Percentiles rank a stretch among this genome's conserved stretches.
phyloP scores from a whole-genome alignment of 2,113 vertebrate genomes.

The Syngnathoides biaculeatus region DNA sequence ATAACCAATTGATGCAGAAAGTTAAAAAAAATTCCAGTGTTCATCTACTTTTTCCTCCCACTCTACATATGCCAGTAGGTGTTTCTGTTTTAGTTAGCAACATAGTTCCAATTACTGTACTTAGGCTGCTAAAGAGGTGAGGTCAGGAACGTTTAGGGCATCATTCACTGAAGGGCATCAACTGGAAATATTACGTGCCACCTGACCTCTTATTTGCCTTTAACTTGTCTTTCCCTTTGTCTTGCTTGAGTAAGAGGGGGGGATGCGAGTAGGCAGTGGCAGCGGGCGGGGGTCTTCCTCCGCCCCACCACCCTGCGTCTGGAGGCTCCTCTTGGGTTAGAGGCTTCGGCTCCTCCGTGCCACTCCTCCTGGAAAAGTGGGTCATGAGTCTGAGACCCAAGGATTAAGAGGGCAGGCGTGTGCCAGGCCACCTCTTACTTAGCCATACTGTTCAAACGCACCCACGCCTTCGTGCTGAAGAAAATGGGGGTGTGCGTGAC shows the following conservation, averaged over 20 bases:
- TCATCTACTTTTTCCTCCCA: too few species aligned
- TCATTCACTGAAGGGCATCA: constrained; percentile 37
- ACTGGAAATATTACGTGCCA: constrained; percentile 42
- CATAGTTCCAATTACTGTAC: neutral
- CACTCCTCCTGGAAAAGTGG: constrained; percentile 74
- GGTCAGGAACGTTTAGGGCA: neutral
- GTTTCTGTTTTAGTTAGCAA: neutral
- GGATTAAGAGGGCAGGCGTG: constrained; percentile 71
- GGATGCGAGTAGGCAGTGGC: neutral
- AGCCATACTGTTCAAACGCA: constrained; percentile 58
- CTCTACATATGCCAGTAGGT: neutral
- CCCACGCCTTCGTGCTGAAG: constrained; percentile 34
- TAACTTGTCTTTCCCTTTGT: constrained; percentile 59
- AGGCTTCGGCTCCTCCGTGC: constrained; percentile 49
- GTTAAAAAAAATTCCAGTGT: too few species aligned
- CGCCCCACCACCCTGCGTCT: constrained; percentile 51
- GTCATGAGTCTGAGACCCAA: constrained; percentile 74
- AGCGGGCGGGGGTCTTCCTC: constrained; percentile 19
- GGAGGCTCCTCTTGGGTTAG: constrained; percentile 56
- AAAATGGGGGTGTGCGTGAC: constrained; percentile 16
- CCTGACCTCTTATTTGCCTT: constrained; percentile 53
- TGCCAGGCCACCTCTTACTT: constrained; percentile 54
- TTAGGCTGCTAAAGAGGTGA: constrained; percentile 7
- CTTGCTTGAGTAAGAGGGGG: constrained; percentile 15
- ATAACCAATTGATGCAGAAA: too few species aligned